phyloP scores from a whole-genome alignment of 2,797 vertebrate genomes.

The Sebastes matsubarae region DNA sequence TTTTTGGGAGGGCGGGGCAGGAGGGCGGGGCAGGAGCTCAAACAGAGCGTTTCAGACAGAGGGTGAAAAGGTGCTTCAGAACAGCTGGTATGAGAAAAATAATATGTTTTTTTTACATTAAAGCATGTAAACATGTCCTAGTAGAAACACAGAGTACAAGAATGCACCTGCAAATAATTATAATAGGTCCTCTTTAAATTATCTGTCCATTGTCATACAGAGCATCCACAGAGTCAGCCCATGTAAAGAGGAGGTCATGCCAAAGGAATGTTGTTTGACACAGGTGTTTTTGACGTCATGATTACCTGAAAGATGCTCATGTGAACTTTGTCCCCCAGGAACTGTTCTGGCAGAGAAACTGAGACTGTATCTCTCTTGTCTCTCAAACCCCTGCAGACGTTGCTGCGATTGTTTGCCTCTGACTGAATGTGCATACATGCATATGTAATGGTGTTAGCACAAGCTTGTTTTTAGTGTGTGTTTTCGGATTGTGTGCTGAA shows the following conservation, averaged over 20 bases:
- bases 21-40: too few species aligned
- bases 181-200: not conserved
- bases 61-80: too few species aligned
- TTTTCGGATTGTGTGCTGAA: conserved; percentile 56
- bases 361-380: conserved; percentile 22
- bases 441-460: conserved; percentile 66
- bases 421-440: conserved; percentile 70
- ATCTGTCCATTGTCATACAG: not conserved
- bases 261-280: conserved; percentile 18
- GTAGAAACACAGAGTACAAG: too few species aligned
- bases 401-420: conserved; percentile 58
- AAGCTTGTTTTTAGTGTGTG: conserved; percentile 60
- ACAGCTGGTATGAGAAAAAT: too few species aligned
- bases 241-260: conserved; percentile 14
- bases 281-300: conserved; percentile 27
- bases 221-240: not conserved
- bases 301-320: conserved; percentile 4
- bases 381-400: conserved; percentile 56
- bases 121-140: too few species aligned
- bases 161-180: too few species aligned
- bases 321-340: conserved; percentile 34
- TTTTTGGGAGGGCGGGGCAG: too few species aligned
- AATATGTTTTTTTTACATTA: too few species aligned
- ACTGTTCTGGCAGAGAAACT: conserved; percentile 25
- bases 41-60: too few species aligned